These are phyloP conservation scores for Epinotia ramella DNA, from an alignment of 2,888 invertebrate genomes.

Conservation along the genomic window DNA sequence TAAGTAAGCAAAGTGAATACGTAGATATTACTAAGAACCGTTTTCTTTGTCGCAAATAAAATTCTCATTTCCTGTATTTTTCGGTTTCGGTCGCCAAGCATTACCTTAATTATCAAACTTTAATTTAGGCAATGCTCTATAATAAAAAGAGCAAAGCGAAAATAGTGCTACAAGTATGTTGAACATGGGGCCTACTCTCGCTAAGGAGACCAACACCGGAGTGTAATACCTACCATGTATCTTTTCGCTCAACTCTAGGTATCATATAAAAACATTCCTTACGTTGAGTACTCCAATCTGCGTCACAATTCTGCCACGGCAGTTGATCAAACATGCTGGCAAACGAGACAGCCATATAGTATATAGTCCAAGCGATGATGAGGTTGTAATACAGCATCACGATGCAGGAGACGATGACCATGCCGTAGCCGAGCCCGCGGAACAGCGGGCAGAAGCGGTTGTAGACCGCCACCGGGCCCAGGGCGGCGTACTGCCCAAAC, in stretches of 20 bases:
- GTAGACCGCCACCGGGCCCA: constrained; percentile 92
- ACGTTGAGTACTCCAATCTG: constrained; percentile 89
- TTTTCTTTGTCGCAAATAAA: neutral
- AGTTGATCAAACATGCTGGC: constrained; percentile 87
- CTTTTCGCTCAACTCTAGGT: neutral
- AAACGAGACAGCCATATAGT: constrained; percentile 87
- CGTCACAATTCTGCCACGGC: constrained; percentile 90
- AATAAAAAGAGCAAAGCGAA: no score
- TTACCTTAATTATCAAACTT: no score
- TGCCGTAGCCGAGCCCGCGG: constrained; percentile 90
- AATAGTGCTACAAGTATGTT: no score
- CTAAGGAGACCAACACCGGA: no score
- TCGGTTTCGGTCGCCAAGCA: no score
- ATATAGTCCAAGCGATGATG: constrained; percentile 92
- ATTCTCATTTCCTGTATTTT: no score
- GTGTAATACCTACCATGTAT: no score
- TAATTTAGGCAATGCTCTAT: no score
- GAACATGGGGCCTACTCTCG: no score
- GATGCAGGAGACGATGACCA: constrained; percentile 90
- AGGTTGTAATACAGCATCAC: constrained; percentile 92
- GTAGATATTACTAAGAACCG: neutral
- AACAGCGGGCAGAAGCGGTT: constrained; percentile 92
- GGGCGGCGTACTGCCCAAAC: constrained; percentile 92
- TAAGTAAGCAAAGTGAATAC: constrained; percentile 3
- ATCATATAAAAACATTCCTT: constrained; percentile 56